Evolutionary conservation across 2,888 invertebrate species (phyloP).

Genomic region (Minunthozetes semirufus): DNA sequence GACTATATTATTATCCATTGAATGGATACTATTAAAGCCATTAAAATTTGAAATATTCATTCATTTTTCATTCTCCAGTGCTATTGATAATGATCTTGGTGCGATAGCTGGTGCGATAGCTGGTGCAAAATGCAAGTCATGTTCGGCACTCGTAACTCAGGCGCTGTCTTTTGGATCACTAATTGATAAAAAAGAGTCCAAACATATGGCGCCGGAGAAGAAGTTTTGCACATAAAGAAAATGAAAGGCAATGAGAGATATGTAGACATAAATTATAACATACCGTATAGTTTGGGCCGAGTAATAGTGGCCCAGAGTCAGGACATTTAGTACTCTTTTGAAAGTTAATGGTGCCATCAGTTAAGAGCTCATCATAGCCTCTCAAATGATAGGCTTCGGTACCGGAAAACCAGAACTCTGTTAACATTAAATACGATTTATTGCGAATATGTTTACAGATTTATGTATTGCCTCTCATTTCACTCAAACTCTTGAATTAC

Average conservation of each 20-base stretch:
- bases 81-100: too few relatives aligned
- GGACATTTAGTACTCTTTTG: not conserved
- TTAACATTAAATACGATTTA: too few relatives aligned
- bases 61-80: too few relatives aligned
- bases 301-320: conserved; percentile 2
- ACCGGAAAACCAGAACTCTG: conserved; percentile 2
- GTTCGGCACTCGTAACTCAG: not conserved
- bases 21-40: too few relatives aligned
- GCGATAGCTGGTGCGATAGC: not conserved
- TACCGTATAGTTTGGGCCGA: not conserved
- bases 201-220: conserved; percentile 17
- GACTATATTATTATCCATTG: too few relatives aligned
- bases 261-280: conserved; percentile 22
- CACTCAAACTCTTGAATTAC: not conserved
- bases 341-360: not conserved
- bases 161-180: not conserved
- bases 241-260: not conserved
- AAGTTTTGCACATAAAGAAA: not conserved
- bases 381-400: not conserved
- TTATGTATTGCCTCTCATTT: not conserved
- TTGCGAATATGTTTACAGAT: not conserved
- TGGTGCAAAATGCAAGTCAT: not conserved
- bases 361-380: not conserved
- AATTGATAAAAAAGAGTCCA: not conserved
- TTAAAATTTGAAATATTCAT: too few relatives aligned